phyloP scores from a whole-genome alignment of 2,797 vertebrate species.

The Acanthurus leucopareius region DNA sequence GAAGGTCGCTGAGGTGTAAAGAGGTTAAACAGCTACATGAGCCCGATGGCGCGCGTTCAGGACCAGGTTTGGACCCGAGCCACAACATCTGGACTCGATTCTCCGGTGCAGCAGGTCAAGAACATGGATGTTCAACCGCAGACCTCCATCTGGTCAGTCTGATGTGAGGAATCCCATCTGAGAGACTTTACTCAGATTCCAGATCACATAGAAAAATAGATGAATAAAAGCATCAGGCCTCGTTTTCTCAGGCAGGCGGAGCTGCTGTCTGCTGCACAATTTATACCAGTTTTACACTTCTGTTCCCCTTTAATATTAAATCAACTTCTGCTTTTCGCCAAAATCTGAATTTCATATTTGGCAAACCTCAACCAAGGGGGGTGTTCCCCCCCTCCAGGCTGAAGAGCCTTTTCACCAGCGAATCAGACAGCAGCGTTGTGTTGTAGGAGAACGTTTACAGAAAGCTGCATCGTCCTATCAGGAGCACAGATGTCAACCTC shows the following conservation, averaged over 20 bases:
- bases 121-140: constrained; percentile 2
- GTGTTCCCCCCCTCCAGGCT: too few relatives aligned
- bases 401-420: too few relatives aligned
- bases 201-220: constrained; percentile 8
- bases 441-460: too few relatives aligned
- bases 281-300: neutral
- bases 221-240: neutral
- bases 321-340: too few relatives aligned
- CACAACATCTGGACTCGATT: neutral
- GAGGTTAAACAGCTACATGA: constrained; percentile 66
- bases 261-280: too few relatives aligned
- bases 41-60: constrained; percentile 64
- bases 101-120: constrained; percentile 19
- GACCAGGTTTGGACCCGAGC: constrained; percentile 2
- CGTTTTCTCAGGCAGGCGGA: too few relatives aligned
- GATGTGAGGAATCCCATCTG: constrained; percentile 36
- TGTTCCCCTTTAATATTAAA: neutral
- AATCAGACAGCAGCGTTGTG: too few relatives aligned
- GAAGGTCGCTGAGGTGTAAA: constrained; percentile 60
- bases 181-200: constrained; percentile 8
- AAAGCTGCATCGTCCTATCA: too few relatives aligned
- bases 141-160: constrained; percentile 45
- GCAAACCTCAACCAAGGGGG: too few relatives aligned
- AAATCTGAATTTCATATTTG: too few relatives aligned
- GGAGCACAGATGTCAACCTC: too few relatives aligned